A percentile compares a stretch with the other conserved stretches of the same genome.
These are phyloP conservation scores for Oplegnathus fasciatus DNA, from an alignment of 2,113 vertebrate genomes.

Conservation along the genomic window DNA sequence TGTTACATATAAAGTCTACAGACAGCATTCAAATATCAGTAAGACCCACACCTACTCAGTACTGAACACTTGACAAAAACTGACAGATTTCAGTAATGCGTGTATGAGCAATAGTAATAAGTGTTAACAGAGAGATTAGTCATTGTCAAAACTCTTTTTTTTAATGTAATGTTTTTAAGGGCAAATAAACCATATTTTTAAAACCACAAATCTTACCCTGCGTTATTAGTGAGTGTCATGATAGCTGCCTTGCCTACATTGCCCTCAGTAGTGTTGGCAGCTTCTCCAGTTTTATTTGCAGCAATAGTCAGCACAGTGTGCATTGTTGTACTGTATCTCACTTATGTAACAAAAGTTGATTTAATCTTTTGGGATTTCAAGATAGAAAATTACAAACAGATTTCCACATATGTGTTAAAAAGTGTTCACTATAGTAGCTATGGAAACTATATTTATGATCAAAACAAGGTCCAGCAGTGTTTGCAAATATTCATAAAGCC, in stretches of 20 bases:
- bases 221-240: neutral
- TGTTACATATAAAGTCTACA: neutral
- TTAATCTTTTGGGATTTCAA: conserved; percentile 8
- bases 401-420: neutral
- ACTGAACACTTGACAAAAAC: neutral
- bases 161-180: neutral
- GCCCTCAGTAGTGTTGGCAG: conserved; percentile 16
- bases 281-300: conserved; percentile 17
- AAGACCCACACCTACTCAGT: neutral
- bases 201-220: neutral
- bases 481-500: conserved; percentile 14
- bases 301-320: neutral
- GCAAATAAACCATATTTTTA: neutral
- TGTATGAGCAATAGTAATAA: no score
- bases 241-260: conserved; percentile 30
- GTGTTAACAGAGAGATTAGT: neutral
- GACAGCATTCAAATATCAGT: neutral
- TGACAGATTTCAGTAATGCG: neutral
- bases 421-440: neutral
- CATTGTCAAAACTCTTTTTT: neutral
- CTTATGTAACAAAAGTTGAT: conserved; percentile 33
- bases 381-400: neutral
- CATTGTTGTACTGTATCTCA: neutral
- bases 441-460: neutral
- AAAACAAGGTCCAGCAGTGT: neutral